Base-by-base conservation (phyloP, 2,113 vertebrate species). In the Synchiropus splendidus region DNA sequence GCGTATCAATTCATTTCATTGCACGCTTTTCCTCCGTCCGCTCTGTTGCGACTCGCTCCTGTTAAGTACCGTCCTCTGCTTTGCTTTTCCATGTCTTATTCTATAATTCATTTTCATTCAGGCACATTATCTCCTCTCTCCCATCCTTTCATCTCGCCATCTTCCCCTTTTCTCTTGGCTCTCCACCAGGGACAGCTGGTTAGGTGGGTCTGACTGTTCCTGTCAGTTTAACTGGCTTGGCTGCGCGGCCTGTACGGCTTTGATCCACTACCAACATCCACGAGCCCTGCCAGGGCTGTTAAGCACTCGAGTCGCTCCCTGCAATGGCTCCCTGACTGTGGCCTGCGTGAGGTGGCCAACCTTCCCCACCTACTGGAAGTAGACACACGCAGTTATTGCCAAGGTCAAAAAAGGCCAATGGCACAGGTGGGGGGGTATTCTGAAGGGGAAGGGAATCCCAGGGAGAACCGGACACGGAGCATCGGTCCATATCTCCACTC, bases 241-340 rank as follows among this genome's bases (percentile, higher is more conserved):
- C 51, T 54, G 55, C 55, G 47, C 9, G 39, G 58, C 53, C 33
- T 60, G 55, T 38, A 41, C 30, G 48, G 52, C 74, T 77, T 81
- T 79, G 78, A 80, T 75, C 74, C 54, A 27, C 37, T 47, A 59
- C 64, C 74, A 77, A 70, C 58, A 46, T 59, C 67, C 54, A 52
- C 33, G 4, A 39, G 54, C 45, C 38, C 40, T 10, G 31, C 34
- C 47, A 58, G 44, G 39, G 30, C 37, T 37, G 27, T 31, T n/a
- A 13, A 52, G 45, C 37, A 16, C 39, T 58, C 41, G 50, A 41
- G 40, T 16, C 13, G 30, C 34, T n/a, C 54, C 21, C 33, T 12
- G 46, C 47, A 33, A 40, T 31, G 17, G 32, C 21, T 44, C 17
- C 17, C 31, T 38, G 36, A 42, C 39, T 50, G 16, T 39, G 18